These are phyloP conservation scores for Paraescarpia echinospica DNA, from an alignment of 1,140 invertebrate genomes.

Conservation along the genomic window DNA sequence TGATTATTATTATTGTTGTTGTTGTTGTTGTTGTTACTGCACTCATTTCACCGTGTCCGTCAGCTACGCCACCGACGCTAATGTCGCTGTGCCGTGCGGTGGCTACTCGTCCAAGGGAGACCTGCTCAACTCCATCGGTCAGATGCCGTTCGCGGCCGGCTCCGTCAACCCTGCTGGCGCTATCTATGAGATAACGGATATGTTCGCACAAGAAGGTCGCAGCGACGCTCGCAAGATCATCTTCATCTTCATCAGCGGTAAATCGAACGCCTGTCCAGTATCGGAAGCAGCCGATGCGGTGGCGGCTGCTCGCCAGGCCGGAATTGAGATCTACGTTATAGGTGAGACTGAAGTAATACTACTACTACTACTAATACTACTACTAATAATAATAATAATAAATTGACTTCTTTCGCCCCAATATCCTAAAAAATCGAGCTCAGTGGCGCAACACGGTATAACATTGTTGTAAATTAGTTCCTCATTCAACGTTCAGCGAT, in stretches of 20 bases:
- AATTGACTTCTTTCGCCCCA: too few species aligned
- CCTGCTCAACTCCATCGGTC: neutral
- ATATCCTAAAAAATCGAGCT: too few species aligned
- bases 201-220: neutral
- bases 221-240: neutral
- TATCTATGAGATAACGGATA: neutral
- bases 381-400: too few species aligned
- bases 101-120: neutral
- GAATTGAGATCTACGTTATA: neutral
- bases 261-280: neutral
- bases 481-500: too few species aligned
- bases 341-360: neutral
- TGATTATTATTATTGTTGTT: too few species aligned
- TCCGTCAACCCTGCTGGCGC: neutral
- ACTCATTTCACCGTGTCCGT: neutral
- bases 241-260: neutral
- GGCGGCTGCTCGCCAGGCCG: neutral
- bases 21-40: too few species aligned
- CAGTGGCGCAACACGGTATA: too few species aligned
- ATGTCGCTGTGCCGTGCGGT: neutral
- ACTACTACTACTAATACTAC: too few species aligned
- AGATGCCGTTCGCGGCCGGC: neutral
- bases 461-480: too few species aligned
- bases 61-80: neutral
- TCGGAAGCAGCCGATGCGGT: neutral